Evolutionary conservation across 2,797 vertebrate species (phyloP).

Genomic region (Myotis vivesi): DNA sequence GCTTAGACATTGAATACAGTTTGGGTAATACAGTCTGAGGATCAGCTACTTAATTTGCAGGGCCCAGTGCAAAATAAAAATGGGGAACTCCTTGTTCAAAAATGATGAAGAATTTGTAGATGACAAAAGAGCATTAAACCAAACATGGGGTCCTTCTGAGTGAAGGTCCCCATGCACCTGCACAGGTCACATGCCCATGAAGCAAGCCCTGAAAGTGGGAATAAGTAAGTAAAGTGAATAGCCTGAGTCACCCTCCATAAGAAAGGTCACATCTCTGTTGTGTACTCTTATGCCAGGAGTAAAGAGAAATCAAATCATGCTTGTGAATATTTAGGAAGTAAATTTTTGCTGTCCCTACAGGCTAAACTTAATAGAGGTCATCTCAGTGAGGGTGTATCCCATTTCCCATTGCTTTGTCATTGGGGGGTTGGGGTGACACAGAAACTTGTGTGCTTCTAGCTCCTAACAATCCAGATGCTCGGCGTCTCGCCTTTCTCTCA

Average conservation of each 20-base stretch:
- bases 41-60: background rate
- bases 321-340: background rate
- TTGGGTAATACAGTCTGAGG: background rate
- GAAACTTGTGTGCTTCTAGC: background rate
- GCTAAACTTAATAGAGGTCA: background rate
- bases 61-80: background rate
- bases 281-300: background rate
- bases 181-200: rapidly evolving
- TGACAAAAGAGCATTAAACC: background rate
- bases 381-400: background rate
- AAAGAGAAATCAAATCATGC: background rate
- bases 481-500: background rate
- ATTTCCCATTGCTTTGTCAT: background rate
- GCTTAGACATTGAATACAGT: background rate
- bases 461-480: background rate
- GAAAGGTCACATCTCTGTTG: background rate
- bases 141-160: background rate
- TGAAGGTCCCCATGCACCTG: background rate
- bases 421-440: background rate
- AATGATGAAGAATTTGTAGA: background rate
- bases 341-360: background rate
- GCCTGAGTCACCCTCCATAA: background rate
- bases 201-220: background rate
- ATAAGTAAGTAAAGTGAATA: background rate
- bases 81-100: background rate